Percentiles rank a stretch among this genome's conserved stretches.
Conservation (phyloP, 2,797 vertebrate species). For the Rhinogobio ventralis region DNA sequence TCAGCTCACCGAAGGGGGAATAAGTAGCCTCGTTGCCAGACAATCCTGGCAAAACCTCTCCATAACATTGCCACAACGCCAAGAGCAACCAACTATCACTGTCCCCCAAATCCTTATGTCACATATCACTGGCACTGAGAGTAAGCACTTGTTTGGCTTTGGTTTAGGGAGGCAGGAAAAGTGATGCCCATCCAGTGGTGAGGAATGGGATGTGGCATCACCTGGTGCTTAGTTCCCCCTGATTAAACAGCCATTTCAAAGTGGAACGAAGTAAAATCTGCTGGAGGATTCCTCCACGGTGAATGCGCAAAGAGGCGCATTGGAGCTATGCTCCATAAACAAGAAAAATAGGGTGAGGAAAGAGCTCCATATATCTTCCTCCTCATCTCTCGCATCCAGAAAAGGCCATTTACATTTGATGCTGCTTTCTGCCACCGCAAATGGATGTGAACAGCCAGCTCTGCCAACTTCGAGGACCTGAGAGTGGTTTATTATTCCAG, state of each 20-base stretch:
- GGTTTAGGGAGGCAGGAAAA: slow-evolving; percentile 56
- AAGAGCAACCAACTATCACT: slow-evolving; percentile 44
- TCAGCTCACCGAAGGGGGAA: slow-evolving; percentile 60
- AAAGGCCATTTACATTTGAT: slow-evolving; percentile 30
- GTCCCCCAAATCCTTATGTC: slow-evolving; percentile 64
- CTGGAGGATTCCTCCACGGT: slow-evolving; percentile 26
- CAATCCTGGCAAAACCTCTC: slow-evolving; percentile 60
- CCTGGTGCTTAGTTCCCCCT: slow-evolving; percentile 58
- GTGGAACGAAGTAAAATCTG: slow-evolving; percentile 37
- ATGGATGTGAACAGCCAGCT: slow-evolving; percentile 4
- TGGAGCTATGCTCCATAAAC: slow-evolving; percentile 47
- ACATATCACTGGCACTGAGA: slow-evolving; percentile 59
- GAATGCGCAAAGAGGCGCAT: slow-evolving; percentile 23
- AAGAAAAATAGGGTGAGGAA: neutral
- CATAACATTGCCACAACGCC: slow-evolving; percentile 50
- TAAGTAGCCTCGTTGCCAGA: slow-evolving; percentile 60
- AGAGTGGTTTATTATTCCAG: slow-evolving; percentile 34
- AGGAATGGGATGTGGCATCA: slow-evolving; percentile 28
- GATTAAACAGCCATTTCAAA: slow-evolving; percentile 59
- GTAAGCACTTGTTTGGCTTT: slow-evolving; percentile 60
- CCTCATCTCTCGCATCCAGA: slow-evolving; percentile 21
- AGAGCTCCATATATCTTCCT: slow-evolving; percentile 20
- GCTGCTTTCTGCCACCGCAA: slow-evolving; percentile 15
- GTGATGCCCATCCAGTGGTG: slow-evolving; percentile 21
- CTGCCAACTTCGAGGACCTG: slow-evolving; percentile 7